Evolutionary conservation across 2,797 vertebrate genomes (phyloP), one percentile per base, ranked within the genome.

Genomic region (Podargus strigoides): DNA sequence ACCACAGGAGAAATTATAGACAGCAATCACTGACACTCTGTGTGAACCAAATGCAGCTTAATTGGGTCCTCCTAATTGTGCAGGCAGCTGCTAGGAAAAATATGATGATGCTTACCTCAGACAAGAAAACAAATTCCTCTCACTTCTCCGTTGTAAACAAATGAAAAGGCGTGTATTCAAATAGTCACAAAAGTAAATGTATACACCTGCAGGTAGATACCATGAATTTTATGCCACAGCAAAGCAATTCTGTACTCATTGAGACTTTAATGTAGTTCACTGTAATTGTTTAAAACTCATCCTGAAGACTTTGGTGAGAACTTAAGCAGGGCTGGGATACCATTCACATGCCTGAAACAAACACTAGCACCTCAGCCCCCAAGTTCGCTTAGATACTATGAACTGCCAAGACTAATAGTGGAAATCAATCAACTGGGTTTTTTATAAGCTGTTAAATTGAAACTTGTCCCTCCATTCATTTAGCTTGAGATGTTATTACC

Each of bases 21-120:
- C 85, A 91, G 85, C 89, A 94, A 68, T 92, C 79, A 67, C 93
- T 56, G 64, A 41, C 0, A 2, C 77, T 86, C 89, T 67, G 56
- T 67, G 62, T 86, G 90, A 91, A 58, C 69, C 32, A 59, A 93
- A 72, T 55, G 83, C 76, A 85, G 36, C 74, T 88, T 91, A 94
- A 94, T 93, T 94, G 91, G 80, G 83, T 66, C 55, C 69, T 84
- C 36, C 83, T 96, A 93, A 96, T 87, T 86, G 74, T 70, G 83
- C 59, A 46, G 82, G 80, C 83, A 87, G 89, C 90, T 94, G 89
- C 83, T 87, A 36, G 22, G 79, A 76, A 58, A 74, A 93, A 84
- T 59, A 69, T 13, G 67, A 53, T 53, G 87, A 42, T 82, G 60
- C 85, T 89, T 86, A 82, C 81, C 67, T 92, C 67, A 39, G 26